Conservation (phyloP, 2,888 invertebrate genomes). For the Hyles lineata region DNA sequence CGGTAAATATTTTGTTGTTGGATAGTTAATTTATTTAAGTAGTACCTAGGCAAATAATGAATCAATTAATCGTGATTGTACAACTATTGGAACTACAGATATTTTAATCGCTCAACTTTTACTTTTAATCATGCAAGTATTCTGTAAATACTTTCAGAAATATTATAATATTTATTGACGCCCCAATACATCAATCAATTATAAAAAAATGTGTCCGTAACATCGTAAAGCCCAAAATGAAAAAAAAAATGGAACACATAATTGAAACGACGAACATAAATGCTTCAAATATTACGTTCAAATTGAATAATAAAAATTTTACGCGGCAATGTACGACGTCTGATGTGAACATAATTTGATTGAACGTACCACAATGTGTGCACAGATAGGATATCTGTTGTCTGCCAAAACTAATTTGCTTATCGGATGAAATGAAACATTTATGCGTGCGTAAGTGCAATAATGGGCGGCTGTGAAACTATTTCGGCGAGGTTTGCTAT, state of each 20-base stretch:
- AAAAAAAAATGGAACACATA: not conserved
- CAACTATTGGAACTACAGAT: too few species aligned
- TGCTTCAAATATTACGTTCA: conserved; percentile 6
- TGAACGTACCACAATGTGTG: conserved; percentile 40
- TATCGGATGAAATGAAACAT: conserved; percentile 61
- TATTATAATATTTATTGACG: not conserved
- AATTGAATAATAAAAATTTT: conserved; percentile 22
- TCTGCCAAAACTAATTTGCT: conserved; percentile 61
- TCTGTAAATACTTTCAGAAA: too few species aligned
- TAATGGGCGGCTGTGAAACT: conserved; percentile 39
- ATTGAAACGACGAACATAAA: conserved; percentile 11
- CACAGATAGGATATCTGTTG: conserved; percentile 49
- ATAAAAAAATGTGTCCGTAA: not conserved
- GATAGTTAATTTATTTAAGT: too few species aligned
- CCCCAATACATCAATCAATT: not conserved
- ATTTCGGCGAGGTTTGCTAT: not conserved
- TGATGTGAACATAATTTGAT: conserved; percentile 33
- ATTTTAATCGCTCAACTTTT: too few species aligned
- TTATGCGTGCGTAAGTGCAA: conserved; percentile 44
- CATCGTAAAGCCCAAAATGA: not conserved
- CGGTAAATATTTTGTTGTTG: too few species aligned
- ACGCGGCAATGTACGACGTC: conserved; percentile 18
- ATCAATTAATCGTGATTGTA: too few species aligned
- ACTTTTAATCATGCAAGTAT: too few species aligned
- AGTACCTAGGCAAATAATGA: too few species aligned